Evolutionary conservation across 2,113 vertebrate genomes (phyloP), one percentile per base, ranked within the genome.

Genomic region (Calidris pugnax): DNA sequence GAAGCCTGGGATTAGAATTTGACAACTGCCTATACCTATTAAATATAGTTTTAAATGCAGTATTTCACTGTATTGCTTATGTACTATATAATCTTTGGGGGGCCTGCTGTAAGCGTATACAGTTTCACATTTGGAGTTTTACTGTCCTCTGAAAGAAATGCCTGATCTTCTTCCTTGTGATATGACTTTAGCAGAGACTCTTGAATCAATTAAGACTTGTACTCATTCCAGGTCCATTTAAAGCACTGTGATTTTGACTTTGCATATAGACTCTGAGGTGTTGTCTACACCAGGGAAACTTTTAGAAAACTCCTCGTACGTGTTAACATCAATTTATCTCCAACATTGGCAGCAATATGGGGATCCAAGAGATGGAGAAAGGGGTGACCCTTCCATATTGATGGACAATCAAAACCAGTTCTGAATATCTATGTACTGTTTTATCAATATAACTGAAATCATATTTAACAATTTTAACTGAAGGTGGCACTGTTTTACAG

Each of bases 401-500:
- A 30, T 4, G 20, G 20, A 80, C 51, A 74, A 92, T n/a, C 30
- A 89, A 90, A 92, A 30, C 8, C 56, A 81, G 37, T 72, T 82
- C 26, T 24, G 14, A 90, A 14, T 55, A 41, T 56, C 20, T 74
- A 39, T 67, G 86, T 87, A 75, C 7, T 67, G 8, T 57, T 85
- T 76, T 60, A 71, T 28, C 72, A 92, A 45, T 81, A 75, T 47
- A 8, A 81, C 24, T 84, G 56, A 95, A 90, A 82, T 55, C 2
- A 93, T 90, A 95, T 95, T 95, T 87, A 92, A 72, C 60, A 17
- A 69, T 89, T 92, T 89, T 92, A 96, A 95, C 97, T 97, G 95
- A 95, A 97, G 95, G 85, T 97, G 97, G 97, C 93, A 96, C 91
- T 96, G 95, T 97, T 94, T 95, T 89, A 96, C 93, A 96, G 74